phyloP scores from a whole-genome alignment of 1,140 invertebrate genomes.

The Lordiphosa mommai region DNA sequence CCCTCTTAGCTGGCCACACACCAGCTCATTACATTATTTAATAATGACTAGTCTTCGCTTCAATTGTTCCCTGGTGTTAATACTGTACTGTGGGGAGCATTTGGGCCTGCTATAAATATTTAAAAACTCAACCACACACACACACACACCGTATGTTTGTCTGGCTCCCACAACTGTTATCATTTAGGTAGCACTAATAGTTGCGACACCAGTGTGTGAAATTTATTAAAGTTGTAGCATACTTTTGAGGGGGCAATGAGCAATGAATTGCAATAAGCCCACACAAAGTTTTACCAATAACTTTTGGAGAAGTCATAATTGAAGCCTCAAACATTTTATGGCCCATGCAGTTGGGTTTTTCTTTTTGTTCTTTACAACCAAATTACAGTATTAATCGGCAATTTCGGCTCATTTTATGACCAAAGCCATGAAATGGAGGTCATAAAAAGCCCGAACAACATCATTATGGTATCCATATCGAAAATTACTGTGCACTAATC shows the following conservation, averaged over 20 bases:
- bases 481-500: slow-evolving; percentile 24
- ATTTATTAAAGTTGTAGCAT: not conserved
- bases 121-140: not conserved
- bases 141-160: too few species aligned
- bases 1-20: not conserved
- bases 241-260: slow-evolving; percentile 24
- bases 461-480: slow-evolving; percentile 8
- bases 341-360: slow-evolving; percentile 13
- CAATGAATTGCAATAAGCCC: too few species aligned
- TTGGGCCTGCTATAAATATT: not conserved
- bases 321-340: not conserved
- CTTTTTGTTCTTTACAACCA: too few species aligned
- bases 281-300: not conserved
- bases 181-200: slow-evolving; percentile 2
- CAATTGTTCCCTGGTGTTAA: not conserved
- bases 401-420: slow-evolving; percentile 11
- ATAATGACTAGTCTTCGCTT: not conserved
- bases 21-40: not conserved
- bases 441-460: not conserved
- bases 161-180: not conserved
- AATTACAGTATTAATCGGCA: too few species aligned
- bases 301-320: too few species aligned
- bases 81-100: not conserved
- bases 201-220: slow-evolving; percentile 9
- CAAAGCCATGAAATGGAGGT: slow-evolving; percentile 23